Conservation (phyloP, 2,113 vertebrate species). For the Hippotragus niger region DNA sequence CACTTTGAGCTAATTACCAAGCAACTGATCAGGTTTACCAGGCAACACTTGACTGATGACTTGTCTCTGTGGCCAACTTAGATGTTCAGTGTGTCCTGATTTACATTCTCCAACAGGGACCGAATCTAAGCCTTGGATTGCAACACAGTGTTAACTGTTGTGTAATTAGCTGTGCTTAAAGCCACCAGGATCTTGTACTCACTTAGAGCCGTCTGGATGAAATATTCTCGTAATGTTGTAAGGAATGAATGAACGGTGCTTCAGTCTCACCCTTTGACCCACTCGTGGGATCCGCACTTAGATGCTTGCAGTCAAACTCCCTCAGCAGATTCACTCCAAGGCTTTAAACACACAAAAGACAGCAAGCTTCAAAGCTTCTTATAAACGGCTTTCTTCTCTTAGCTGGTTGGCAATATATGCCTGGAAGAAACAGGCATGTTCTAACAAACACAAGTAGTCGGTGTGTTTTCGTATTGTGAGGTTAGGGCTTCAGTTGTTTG, state of each 20-base stretch:
- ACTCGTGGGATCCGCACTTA: too few relatives aligned
- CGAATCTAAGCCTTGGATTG: conserved; percentile 22
- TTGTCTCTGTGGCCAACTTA: background rate
- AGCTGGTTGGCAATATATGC: background rate
- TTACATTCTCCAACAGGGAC: background rate
- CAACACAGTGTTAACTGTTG: background rate
- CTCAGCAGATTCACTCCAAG: background rate
- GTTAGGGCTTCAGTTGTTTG: background rate
- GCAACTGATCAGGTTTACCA: background rate
- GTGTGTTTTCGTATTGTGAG: background rate
- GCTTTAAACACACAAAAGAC: background rate
- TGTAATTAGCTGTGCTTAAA: background rate
- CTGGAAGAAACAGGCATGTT: background rate
- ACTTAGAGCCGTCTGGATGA: background rate
- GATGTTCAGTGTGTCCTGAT: background rate
- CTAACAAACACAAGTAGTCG: background rate
- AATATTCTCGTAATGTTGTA: background rate
- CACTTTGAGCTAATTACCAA: background rate
- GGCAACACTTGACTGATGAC: background rate
- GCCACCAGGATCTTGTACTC: background rate
- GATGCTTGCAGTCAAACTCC: background rate
- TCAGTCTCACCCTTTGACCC: background rate
- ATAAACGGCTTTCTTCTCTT: background rate
- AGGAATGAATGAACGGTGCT: background rate
- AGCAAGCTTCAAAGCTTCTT: background rate